Evolutionary conservation across 1,140 invertebrate genomes (phyloP), one percentile per base, ranked within the genome.

Genomic region (Nixonia krombeini): DNA sequence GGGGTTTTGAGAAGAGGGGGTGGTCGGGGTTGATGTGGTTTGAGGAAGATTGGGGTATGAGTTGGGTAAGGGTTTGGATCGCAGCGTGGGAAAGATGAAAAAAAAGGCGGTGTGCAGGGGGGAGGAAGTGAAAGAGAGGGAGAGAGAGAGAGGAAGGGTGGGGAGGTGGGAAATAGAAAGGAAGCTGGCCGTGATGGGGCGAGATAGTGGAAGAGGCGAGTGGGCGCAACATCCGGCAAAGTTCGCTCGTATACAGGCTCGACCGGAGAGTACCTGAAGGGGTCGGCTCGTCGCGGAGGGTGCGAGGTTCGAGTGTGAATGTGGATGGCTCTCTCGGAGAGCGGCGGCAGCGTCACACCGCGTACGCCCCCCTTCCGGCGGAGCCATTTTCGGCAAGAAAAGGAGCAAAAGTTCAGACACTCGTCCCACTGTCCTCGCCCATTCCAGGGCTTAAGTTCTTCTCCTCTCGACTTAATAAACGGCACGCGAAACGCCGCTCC

Each of bases 311-410:
- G 29, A 47, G 45, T 47, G 45, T 18, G 28, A 35, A 21, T 16
- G 44, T 31, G 42, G 37, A 56, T 31, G 21, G 38, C n/a, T 31
- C 44, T 33, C 37, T 28, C 29, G 25, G 29, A n/a, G n/a, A n/a
- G n/a, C n/a, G n/a, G n/a, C n/a, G n/a, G n/a, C n/a, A n/a, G n/a
- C n/a, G n/a, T n/a, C 41, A 41, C 37, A 37, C 49, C 50, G 40
- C 29, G 45, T 53, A 33, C 41, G 12, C 51, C 52, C 45, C 33
- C 25, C 38, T 29, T 49, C 15, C 35, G 13, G 18, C 40, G 23
- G 26, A 50, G 46, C 49, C 52, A 47, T 73, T 73, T 70, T 35
- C 42, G 58, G 67, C 68, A 67, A 69, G 52, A 69, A 75, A 75
- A 71, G 42, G 57, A 53, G 59, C 56, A 68, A 75, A 72, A 73